A percentile compares a stretch with the other conserved stretches of the same genome.
These are phyloP conservation scores for Arothron firmamentum DNA, from an alignment of 2,113 vertebrate genomes.

Conservation along the genomic window DNA sequence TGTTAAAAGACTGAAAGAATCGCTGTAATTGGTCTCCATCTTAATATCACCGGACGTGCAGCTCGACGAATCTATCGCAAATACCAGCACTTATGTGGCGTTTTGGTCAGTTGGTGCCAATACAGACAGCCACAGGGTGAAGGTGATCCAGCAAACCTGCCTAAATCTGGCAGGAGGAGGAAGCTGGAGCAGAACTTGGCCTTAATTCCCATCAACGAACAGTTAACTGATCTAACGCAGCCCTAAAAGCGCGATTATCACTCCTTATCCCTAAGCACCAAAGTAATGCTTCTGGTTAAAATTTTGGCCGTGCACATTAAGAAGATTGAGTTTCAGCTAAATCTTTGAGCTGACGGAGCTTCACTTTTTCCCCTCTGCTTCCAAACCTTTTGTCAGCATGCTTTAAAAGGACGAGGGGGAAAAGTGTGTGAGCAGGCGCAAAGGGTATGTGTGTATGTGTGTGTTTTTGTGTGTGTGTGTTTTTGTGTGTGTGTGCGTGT, in stretches of 20 bases:
- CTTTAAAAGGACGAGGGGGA: constrained; percentile 2
- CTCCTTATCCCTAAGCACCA: neutral
- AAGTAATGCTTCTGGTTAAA: constrained; percentile 17
- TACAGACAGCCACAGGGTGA: neutral
- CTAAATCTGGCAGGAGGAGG: no score
- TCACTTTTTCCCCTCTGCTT: constrained; percentile 14
- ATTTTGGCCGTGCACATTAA: constrained; percentile 4
- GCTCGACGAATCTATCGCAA: no score
- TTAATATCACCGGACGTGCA: no score
- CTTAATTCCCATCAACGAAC: constrained; percentile 15
- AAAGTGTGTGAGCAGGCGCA: constrained; percentile 30
- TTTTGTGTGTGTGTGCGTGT: constrained; percentile 2
- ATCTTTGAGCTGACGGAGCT: constrained; percentile 27
- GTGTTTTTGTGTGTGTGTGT: constrained; percentile 2
- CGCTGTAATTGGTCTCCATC: no score
- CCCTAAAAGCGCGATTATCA: constrained; percentile 1
- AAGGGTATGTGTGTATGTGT: neutral
- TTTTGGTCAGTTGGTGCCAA: no score
- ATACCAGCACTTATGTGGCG: no score
- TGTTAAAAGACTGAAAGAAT: no score
- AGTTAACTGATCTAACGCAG: constrained; percentile 24
- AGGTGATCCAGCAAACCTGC: neutral
- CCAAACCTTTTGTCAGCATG: constrained; percentile 6
- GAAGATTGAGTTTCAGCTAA: constrained; percentile 8
- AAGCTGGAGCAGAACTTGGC: no score